These are phyloP conservation scores for Neomonachus schauinslandi DNA, from an alignment of 2,113 vertebrate species.

Conservation along the genomic window DNA sequence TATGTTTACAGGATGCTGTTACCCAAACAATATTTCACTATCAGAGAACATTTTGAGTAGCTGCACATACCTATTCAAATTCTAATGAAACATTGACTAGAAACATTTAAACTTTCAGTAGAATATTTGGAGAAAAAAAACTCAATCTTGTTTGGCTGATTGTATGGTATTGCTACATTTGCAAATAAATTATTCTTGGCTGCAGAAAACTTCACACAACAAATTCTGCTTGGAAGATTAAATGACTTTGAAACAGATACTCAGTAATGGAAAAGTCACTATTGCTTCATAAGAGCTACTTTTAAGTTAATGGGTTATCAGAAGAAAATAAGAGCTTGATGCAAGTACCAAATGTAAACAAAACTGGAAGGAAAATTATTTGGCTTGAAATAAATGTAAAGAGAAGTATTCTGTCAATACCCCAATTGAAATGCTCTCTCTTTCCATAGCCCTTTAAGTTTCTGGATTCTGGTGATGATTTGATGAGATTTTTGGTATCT, in stretches of 20 bases:
- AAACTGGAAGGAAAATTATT: constrained; percentile 57
- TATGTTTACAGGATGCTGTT: constrained; percentile 52
- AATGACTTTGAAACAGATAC: constrained; percentile 78
- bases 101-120: constrained; percentile 74
- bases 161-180: constrained; percentile 64
- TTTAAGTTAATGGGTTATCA: constrained; percentile 77
- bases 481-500: constrained; percentile 35
- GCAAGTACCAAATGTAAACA: constrained; percentile 70
- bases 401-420: constrained; percentile 56
- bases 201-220: constrained; percentile 71
- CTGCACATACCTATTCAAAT: constrained; percentile 67
- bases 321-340: constrained; percentile 68
- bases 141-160: constrained; percentile 71
- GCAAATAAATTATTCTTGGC: constrained; percentile 77
- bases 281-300: constrained; percentile 71
- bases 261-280: constrained; percentile 77
- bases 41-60: constrained; percentile 56
- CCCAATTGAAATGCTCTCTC: constrained; percentile 56
- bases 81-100: constrained; percentile 73
- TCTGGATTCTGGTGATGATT: constrained; percentile 35
- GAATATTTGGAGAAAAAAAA: constrained; percentile 68
- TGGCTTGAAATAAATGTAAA: constrained; percentile 55
- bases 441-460: not conserved
- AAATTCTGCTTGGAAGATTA: constrained; percentile 75
- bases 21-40: constrained; percentile 60